A percentile compares a stretch with the other conserved stretches of the same genome.
Conservation (phyloP, 2,113 vertebrate species). For the Brachypodius melanocephalos region DNA sequence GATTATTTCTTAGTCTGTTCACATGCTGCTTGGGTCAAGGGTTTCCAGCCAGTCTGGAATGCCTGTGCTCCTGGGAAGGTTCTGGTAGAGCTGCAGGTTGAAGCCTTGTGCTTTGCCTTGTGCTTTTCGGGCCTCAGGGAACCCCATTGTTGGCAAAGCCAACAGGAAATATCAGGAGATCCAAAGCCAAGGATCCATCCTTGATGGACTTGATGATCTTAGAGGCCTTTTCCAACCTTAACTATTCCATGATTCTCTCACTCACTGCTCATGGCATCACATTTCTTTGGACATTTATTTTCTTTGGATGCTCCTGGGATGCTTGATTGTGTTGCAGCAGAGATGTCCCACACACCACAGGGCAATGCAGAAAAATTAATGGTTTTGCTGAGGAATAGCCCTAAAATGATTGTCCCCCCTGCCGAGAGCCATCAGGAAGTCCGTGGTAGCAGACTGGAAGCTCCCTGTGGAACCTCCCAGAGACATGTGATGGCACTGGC, state of each 20-base stretch:
- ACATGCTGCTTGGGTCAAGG: background rate
- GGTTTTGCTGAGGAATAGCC: background rate
- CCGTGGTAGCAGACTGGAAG: background rate
- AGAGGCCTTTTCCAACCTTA: background rate
- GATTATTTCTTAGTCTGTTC: background rate
- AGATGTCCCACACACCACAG: too few relatives aligned
- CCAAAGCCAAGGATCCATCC: background rate
- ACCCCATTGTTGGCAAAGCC: background rate
- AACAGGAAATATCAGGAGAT: background rate
- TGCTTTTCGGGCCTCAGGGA: background rate
- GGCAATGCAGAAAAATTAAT: rapidly evolving
- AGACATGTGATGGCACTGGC: background rate
- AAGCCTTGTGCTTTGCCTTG: background rate
- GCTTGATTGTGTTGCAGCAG: rapidly evolving
- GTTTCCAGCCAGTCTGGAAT: background rate
- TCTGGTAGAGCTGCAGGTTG: background rate
- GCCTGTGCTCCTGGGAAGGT: background rate
- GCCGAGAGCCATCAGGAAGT: background rate
- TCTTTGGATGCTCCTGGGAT: background rate
- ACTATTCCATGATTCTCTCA: background rate
- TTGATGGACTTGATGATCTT: background rate
- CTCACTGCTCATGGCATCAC: background rate
- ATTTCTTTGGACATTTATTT: background rate
- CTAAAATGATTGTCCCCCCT: background rate
- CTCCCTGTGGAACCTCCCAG: background rate